A percentile compares a stretch with the other conserved stretches of the same genome.
Evolutionary conservation across 2,113 vertebrate species (phyloP).

Genomic region (Alligator sinensis): DNA sequence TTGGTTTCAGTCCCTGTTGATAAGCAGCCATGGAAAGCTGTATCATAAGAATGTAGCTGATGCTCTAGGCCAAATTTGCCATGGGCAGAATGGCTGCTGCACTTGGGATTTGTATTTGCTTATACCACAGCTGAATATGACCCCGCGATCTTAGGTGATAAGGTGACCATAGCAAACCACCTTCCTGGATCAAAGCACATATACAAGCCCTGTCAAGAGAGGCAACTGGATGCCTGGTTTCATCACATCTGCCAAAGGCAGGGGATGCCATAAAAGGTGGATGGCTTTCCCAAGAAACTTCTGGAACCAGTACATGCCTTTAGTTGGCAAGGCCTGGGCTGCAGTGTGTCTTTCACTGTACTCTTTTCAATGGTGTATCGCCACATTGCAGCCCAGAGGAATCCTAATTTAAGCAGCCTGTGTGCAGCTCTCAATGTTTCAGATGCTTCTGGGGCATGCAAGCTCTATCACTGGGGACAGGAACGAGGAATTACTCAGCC

Average conservation of each 20-base stretch:
- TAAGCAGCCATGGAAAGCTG: background rate
- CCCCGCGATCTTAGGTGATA: background rate
- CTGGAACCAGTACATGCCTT: background rate
- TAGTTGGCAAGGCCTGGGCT: background rate
- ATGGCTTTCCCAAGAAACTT: background rate
- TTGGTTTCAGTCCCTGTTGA: background rate
- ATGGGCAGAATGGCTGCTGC: background rate
- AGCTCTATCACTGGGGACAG: background rate
- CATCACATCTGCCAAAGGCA: background rate
- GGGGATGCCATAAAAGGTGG: background rate
- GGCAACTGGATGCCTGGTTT: background rate
- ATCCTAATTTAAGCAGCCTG: background rate
- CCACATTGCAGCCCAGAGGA: background rate
- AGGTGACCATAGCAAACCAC: background rate
- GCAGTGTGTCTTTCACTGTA: background rate
- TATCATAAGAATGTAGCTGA: accelerated
- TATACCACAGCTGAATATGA: accelerated
- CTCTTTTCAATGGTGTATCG: background rate
- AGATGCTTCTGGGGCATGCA: background rate
- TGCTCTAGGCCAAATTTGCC: too few species aligned
- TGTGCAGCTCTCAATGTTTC: accelerated
- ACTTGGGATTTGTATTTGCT: background rate
- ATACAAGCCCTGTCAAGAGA: background rate
- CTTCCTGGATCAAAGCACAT: background rate
- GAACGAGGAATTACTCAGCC: background rate